Base-by-base conservation (phyloP, 2,797 vertebrate genomes). In the Bufotes viridis region DNA sequence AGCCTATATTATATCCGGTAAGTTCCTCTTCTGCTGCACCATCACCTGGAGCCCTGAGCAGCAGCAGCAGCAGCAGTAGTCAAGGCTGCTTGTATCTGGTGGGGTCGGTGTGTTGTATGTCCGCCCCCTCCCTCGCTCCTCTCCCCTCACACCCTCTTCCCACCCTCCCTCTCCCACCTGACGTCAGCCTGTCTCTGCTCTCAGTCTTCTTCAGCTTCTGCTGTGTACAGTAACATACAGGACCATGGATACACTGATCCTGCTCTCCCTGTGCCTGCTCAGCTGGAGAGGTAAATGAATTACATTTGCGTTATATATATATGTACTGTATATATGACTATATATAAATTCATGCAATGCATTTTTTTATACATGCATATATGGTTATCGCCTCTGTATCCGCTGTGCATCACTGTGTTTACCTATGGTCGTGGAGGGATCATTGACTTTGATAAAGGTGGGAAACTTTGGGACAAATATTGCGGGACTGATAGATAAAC, bases 101-200 rank as follows among this genome's bases (percentile, higher is more conserved):
- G 72, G 72, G 72, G 72, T 75, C 74, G 13, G 65, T 53, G 74
- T 76, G 74, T n/a, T 22, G 49, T 8, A 53, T 76, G 74, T 76
- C 42, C 74, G 51, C 87, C 51, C 74, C 82, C 92, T 92, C 90
- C 91, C 86, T 63, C 90, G 49, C 80, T 86, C 76, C 63, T 42
- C 70, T 60, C 53, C 87, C 8, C 72, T 63, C 81, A 83, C 87
- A 69, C 87, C 75, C 87, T 29, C 80, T 34, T 24, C 63, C 87
- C 86, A 13, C 69, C 83, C 86, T 49, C 69, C 69, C 67, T 85
- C 83, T 82, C 49, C 84, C 51, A 82, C 81, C 87, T 86, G 84
- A 89, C 88, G 88, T 89, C 88, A 89, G 84, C n/a, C 24, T 65
- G 78, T 29, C 78, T 76, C 42, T 81, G 42, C 67, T 72, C 57